Conservation (phyloP, 1,140 invertebrate species). For the Nylanderia fulva region DNA sequence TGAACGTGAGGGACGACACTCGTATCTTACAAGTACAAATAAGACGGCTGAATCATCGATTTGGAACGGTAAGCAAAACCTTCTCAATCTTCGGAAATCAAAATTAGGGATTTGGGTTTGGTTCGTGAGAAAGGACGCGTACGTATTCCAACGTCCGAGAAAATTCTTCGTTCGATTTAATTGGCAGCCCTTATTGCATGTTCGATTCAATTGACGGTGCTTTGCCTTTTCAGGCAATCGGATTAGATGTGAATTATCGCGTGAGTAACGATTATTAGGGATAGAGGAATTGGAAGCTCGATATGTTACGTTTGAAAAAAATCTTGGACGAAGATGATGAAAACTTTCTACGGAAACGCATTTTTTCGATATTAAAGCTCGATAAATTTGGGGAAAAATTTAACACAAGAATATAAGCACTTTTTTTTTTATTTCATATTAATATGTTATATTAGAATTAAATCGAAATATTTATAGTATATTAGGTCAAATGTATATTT, state of each 20-base stretch:
- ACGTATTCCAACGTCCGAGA: not conserved
- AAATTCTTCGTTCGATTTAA: not conserved
- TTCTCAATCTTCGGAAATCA: not conserved
- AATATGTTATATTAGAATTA: too few species aligned
- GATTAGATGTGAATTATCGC: slow-evolving; percentile 8
- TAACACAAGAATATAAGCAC: too few species aligned
- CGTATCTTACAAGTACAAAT: not conserved
- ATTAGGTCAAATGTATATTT: not conserved
- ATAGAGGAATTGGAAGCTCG: not conserved
- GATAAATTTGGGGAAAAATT: too few species aligned
- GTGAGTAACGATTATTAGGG: not conserved
- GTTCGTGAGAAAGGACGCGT: too few species aligned
- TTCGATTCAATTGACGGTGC: not conserved
- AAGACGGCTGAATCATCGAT: not conserved
- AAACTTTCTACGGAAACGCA: not conserved
- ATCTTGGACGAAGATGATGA: not conserved
- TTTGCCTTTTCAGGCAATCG: slow-evolving; percentile 4
- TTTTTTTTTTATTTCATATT: too few species aligned
- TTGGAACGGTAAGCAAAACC: slow-evolving; percentile 26
- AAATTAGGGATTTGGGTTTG: not conserved
- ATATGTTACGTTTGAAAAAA: not conserved
- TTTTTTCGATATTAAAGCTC: too few species aligned
- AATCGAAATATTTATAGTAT: not conserved
- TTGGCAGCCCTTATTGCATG: not conserved
- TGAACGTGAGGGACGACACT: too few species aligned